Conservation (phyloP, 1,140 invertebrate species). For the Bombus difficillimus region DNA sequence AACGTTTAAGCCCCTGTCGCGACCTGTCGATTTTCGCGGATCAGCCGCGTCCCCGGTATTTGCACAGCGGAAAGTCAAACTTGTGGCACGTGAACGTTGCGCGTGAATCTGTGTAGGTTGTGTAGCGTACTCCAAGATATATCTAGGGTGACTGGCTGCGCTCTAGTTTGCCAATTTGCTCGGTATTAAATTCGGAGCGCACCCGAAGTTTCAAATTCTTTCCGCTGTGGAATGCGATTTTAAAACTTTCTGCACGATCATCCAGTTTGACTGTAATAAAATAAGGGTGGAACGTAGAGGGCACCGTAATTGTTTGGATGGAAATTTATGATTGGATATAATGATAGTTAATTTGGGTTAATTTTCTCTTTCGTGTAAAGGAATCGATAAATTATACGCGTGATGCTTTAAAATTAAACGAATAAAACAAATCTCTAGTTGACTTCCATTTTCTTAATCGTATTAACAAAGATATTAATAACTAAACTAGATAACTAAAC, state of each 20-base stretch:
- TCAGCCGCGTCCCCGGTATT: background rate
- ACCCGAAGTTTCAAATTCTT: conserved; percentile 1
- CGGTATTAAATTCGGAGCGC: background rate
- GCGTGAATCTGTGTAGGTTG: background rate
- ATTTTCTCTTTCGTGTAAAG: background rate
- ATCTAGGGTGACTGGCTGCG: too few relatives aligned
- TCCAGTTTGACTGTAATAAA: background rate
- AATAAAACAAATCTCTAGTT: background rate
- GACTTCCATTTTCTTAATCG: too few relatives aligned
- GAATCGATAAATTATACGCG: background rate
- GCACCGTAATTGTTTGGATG: background rate
- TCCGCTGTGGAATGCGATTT: background rate
- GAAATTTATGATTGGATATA: background rate
- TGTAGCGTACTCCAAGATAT: too few relatives aligned
- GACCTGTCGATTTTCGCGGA: background rate
- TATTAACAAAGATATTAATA: too few relatives aligned
- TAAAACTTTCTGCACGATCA: background rate
- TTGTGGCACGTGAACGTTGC: background rate
- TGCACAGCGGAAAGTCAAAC: background rate
- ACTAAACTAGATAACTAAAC: too few relatives aligned
- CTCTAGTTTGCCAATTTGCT: background rate
- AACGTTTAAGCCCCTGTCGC: conserved; percentile 34
- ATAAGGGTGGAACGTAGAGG: background rate
- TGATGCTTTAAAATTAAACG: background rate
- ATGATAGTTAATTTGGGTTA: background rate